Conservation (phyloP, 2,888 invertebrate genomes). For the Tachina fera region DNA sequence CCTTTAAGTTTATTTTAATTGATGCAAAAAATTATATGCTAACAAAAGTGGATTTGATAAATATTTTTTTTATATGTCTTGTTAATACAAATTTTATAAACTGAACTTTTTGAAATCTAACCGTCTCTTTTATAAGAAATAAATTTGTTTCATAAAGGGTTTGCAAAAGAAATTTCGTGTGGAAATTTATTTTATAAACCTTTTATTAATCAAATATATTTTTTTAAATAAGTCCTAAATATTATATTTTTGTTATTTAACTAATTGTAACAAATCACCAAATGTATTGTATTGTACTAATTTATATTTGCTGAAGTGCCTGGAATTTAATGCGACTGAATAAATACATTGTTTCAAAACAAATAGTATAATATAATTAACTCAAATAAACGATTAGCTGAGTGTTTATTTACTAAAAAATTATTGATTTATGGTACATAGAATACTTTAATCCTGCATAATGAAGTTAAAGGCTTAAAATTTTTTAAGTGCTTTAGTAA, state of each 20-base stretch:
- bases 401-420: neutral
- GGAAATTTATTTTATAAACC: no score
- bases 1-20: no score
- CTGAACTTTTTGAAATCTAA: no score
- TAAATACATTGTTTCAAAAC: conserved; percentile 3
- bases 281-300: neutral
- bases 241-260: neutral
- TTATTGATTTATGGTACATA: neutral
- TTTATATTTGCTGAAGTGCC: neutral
- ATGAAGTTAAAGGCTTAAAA: neutral
- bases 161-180: no score
- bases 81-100: no score
- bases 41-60: no score
- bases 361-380: conserved; percentile 13
- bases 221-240: no score
- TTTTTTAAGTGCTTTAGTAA: neutral
- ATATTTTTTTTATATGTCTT: no score
- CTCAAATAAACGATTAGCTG: neutral
- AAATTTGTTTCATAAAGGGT: no score
- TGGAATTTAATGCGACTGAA: neutral
- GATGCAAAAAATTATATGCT: no score
- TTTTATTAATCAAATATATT: no score
- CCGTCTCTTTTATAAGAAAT: no score
- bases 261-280: neutral
- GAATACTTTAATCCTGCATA: neutral